Evolutionary conservation across 2,797 vertebrate genomes (phyloP).

Genomic region (Sebastes kiyomatsui): DNA sequence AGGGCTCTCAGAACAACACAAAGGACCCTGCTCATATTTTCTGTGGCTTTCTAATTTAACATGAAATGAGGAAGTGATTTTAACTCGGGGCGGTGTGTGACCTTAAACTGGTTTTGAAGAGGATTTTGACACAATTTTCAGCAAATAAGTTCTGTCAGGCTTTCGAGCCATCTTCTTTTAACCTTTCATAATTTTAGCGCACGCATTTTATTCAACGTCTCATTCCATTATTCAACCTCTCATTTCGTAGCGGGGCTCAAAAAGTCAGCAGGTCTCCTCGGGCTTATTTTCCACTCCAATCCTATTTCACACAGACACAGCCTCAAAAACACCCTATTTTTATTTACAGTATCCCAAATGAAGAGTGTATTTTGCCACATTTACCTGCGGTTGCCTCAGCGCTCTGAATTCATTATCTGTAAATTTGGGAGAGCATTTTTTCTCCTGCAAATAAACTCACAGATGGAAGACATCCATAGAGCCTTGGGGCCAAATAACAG

Average conservation of each 20-base stretch:
- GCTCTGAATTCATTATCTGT: constrained; percentile 62
- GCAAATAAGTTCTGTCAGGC: constrained; percentile 54
- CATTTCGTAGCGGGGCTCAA: constrained; percentile 21
- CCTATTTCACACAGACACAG: constrained; percentile 60
- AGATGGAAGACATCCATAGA: constrained; percentile 63
- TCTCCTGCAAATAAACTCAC: constrained; percentile 55
- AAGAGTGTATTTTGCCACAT: constrained; percentile 46
- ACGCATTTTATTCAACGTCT: constrained; percentile 47
- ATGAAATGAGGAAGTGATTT: constrained; percentile 23
- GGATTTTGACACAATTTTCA: constrained; percentile 32
- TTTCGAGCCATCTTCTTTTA: constrained; percentile 50
- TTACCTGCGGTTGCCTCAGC: constrained; percentile 64
- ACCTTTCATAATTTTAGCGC: constrained; percentile 43
- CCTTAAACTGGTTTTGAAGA: constrained; percentile 44
- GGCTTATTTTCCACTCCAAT: constrained; percentile 60
- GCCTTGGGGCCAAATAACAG: constrained; percentile 53
- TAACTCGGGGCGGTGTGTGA: constrained; percentile 42
- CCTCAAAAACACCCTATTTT: constrained; percentile 38
- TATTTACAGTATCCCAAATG: constrained; percentile 43
- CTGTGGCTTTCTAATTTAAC: constrained; percentile 24
- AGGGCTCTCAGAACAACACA: constrained; percentile 46
- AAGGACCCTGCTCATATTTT: constrained; percentile 32
- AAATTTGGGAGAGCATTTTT: constrained; percentile 43
- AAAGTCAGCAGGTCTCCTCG: constrained; percentile 41
- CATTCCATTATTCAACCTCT: constrained; percentile 51